Evolutionary conservation across 2,113 vertebrate species (phyloP), one percentile per base, ranked within the genome.

Genomic region (Pycnonotus jocosus): DNA sequence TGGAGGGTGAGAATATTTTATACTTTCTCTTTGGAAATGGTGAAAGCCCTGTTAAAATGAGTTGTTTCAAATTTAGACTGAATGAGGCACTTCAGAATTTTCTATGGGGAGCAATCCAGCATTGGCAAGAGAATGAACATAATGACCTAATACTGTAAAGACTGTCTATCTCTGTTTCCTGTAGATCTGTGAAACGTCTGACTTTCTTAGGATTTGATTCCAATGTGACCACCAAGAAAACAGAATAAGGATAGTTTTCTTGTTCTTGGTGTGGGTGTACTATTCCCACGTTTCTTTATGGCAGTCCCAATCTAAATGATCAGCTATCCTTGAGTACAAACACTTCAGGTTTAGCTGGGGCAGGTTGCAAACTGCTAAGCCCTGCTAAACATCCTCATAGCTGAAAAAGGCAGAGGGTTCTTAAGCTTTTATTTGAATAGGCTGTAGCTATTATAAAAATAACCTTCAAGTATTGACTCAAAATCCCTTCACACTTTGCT

Each of bases 381-480:
- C 81, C 80, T 82, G 58, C 87, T 97, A 91, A 96, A 94, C 94
- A 94, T 97, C 96, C 90, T 97, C 78, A 89, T 80, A 95, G 94
- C 96, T 97, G 93, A 94, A 96, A 95, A 98, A 98, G 93, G 76
- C 92, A 91, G 93, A 56, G 81, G 72, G 64, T 95, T 97, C 94
- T 95, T 97, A 97, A 96, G 96, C 89, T 89, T 97, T 95, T 97
- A 95, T 98, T 97, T 98, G 97, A 98, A 96, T 97, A 97, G 96
- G 86, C 85, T 97, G 94, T 96, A 95, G 92, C 93, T 97, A 95
- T 96, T 96, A 97, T 96, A 98, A 98, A 98, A 98, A 98, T 97
- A 97, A 95, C 97, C 94, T 98, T 97, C 92, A 91, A 97, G 96
- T 97, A 95, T 97, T 97, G 95, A 97, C 96, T 97, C 95, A 95